These are phyloP conservation scores for Lepidurus couesii DNA, from an alignment of 1,140 invertebrate species.

Conservation along the genomic window DNA sequence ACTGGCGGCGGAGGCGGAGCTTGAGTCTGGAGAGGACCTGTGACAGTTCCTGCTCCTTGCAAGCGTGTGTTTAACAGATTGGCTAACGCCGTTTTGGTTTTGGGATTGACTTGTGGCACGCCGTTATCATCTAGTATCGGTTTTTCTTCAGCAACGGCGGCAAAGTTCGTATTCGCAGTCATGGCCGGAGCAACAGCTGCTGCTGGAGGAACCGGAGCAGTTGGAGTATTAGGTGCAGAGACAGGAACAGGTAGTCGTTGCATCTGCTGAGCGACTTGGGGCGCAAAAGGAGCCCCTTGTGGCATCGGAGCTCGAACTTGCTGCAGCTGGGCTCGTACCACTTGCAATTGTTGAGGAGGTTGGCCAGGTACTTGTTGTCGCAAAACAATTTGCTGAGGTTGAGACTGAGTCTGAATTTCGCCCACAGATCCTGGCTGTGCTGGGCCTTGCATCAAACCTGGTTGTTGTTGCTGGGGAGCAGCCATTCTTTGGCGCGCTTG, in stretches of 20 bases:
- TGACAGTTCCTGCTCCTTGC: constrained; percentile 50
- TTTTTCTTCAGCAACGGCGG: constrained; percentile 26
- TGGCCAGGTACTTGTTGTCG: constrained; percentile 37
- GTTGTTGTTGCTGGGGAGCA: constrained; percentile 31
- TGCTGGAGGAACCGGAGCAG: constrained; percentile 33
- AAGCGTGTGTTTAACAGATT: constrained; percentile 87
- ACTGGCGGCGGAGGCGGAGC: constrained; percentile 37
- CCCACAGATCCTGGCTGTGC: constrained; percentile 36
- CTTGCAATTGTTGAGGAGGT: constrained; percentile 31
- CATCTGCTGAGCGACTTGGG: constrained; percentile 26
- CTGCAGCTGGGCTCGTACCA: constrained; percentile 42
- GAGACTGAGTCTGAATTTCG: constrained; percentile 34
- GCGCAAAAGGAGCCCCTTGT: constrained; percentile 14
- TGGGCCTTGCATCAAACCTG: constrained; percentile 30
- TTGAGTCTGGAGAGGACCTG: constrained; percentile 31
- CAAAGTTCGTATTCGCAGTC: constrained; percentile 25
- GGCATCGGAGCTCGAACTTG: constrained; percentile 29
- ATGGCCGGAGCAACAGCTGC: constrained; percentile 41
- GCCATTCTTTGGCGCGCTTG: constrained; percentile 24
- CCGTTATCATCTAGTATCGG: constrained; percentile 33
- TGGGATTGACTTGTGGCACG: constrained; percentile 61
- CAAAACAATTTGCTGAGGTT: constrained; percentile 31
- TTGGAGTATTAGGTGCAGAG: constrained; percentile 30
- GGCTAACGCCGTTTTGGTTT: constrained; percentile 90
- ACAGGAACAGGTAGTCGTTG: constrained; percentile 35